A percentile compares a stretch with the other conserved stretches of the same genome.
phyloP scores from a whole-genome alignment of 2,113 vertebrate genomes.

The Rhegmatorhina hoffmannsi region DNA sequence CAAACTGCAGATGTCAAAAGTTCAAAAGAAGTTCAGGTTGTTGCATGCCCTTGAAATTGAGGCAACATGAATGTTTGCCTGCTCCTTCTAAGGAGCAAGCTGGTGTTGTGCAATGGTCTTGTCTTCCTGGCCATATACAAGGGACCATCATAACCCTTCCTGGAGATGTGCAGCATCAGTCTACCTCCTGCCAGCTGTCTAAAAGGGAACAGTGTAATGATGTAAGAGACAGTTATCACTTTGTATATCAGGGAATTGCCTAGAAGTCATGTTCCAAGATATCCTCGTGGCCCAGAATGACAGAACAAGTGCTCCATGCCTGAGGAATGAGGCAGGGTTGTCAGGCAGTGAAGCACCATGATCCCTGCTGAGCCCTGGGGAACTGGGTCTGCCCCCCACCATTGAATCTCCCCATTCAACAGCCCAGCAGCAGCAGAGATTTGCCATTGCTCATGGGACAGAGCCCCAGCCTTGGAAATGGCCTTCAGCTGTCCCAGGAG shows the following conservation, averaged over 20 bases:
- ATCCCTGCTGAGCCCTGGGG: background rate
- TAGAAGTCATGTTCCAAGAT: background rate
- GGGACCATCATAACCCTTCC: background rate
- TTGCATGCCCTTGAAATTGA: background rate
- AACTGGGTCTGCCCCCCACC: background rate
- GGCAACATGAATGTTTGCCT: background rate
- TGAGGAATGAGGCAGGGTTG: accelerated
- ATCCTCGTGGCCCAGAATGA: background rate
- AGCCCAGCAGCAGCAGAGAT: background rate
- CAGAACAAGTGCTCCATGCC: background rate
- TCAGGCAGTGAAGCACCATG: background rate
- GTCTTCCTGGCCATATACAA: background rate
- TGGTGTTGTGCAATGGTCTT: background rate
- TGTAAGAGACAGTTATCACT: background rate
- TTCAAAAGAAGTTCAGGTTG: background rate
- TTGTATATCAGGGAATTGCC: background rate
- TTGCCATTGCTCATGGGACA: background rate
- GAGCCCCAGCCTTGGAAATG: background rate
- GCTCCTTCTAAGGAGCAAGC: background rate
- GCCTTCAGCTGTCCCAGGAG: background rate
- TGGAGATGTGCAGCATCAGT: accelerated
- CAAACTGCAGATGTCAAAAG: background rate
- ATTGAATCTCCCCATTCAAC: no score
- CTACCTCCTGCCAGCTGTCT: background rate
- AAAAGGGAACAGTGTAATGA: background rate